Conservation (phyloP, 2,888 invertebrate genomes). For the Mythimna pallens region DNA sequence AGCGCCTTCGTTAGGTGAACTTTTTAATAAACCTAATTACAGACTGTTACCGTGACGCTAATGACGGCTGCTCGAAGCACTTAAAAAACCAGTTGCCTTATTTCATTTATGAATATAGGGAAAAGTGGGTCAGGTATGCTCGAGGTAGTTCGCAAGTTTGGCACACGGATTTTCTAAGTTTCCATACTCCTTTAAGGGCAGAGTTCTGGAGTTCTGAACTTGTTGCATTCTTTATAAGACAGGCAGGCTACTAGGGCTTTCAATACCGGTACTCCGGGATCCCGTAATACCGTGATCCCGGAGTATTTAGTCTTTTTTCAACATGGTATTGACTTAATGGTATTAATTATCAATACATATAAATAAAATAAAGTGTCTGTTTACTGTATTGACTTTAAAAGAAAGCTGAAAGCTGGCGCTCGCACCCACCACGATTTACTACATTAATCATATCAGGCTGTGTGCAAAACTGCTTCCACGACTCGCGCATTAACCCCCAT, state of each 20-base stretch:
- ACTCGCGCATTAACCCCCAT: no score
- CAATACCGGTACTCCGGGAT: no score
- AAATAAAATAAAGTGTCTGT: no score
- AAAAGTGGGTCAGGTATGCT: conserved; percentile 27
- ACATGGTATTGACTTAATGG: no score
- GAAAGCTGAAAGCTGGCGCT: no score
- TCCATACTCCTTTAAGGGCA: neutral
- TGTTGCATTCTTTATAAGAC: neutral
- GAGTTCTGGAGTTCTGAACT: neutral
- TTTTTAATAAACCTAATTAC: conserved; percentile 30
- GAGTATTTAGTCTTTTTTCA: no score
- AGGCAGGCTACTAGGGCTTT: neutral
- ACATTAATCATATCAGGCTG: neutral
- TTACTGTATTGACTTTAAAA: no score
- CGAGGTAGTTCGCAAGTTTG: neutral
- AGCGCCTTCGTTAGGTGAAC: conserved; percentile 42
- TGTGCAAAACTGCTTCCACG: no score
- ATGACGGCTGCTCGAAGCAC: conserved; percentile 14
- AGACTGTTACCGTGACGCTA: conserved; percentile 17
- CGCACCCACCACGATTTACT: neutral
- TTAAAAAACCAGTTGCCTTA: conserved; percentile 34
- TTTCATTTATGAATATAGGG: conserved; percentile 19
- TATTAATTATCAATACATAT: no score
- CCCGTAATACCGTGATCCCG: no score
- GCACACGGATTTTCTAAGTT: neutral